These are phyloP conservation scores for Drosophila dives DNA, from an alignment of 2,888 invertebrate genomes.

Conservation along the genomic window DNA sequence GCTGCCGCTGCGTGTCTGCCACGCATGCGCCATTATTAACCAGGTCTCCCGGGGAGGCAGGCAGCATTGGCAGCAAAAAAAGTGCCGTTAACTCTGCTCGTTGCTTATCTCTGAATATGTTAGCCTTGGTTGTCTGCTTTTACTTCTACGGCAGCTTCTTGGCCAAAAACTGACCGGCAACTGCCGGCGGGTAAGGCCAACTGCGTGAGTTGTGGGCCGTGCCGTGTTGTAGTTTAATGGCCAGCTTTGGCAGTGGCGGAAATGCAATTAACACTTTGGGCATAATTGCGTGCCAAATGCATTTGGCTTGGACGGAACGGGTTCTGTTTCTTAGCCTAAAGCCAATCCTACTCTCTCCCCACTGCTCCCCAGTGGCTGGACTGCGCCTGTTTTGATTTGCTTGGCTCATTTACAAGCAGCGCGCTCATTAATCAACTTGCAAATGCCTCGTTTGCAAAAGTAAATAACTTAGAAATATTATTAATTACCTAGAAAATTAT, in stretches of 20 bases:
- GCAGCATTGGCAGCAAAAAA: conserved; percentile 20
- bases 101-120: conserved; percentile 65
- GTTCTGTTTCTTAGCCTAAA: conserved; percentile 20
- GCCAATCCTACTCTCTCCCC: neutral
- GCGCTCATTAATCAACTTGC: conserved; percentile 61
- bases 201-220: conserved; percentile 77
- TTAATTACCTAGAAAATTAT: conserved; percentile 15
- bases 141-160: conserved; percentile 38
- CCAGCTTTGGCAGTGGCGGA: conserved; percentile 54
- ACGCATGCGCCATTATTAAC: conserved; percentile 72
- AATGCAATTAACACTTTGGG: conserved; percentile 80
- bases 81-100: conserved; percentile 60
- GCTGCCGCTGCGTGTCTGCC: conserved; percentile 61
- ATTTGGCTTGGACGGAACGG: conserved; percentile 55
- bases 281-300: conserved; percentile 80
- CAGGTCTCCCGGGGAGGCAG: conserved; percentile 24
- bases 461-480: conserved; percentile 6
- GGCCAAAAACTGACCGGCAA: conserved; percentile 26
- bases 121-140: conserved; percentile 44
- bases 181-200: conserved; percentile 60
- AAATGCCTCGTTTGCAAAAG: conserved; percentile 6
- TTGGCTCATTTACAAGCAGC: conserved; percentile 68
- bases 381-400: conserved; percentile 69
- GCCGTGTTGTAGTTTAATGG: conserved; percentile 55
- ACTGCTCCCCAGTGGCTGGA: neutral